Conservation (phyloP, 2,888 invertebrate genomes). For the Eledone cirrhosa region DNA sequence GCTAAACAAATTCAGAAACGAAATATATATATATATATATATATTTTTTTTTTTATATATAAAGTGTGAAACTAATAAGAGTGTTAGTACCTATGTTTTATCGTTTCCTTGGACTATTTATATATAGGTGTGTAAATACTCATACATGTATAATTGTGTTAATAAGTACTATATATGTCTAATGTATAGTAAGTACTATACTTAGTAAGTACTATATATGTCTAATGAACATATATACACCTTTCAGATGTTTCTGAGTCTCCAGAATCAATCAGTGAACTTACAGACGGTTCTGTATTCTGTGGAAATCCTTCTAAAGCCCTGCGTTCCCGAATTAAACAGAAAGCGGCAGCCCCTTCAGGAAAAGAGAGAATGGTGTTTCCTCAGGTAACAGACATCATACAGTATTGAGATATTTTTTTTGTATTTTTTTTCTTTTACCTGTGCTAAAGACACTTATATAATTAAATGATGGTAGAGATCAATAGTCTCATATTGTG, state of each 20-base stretch:
- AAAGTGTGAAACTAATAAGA: too few relatives aligned
- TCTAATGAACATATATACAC: too few relatives aligned
- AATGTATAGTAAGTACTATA: too few relatives aligned
- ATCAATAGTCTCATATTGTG: background rate
- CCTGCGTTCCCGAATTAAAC: constrained; percentile 52
- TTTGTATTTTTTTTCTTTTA: background rate
- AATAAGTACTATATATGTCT: too few relatives aligned
- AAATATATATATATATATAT: too few relatives aligned
- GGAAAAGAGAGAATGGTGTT: constrained; percentile 31
- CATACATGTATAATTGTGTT: too few relatives aligned
- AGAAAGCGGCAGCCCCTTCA: constrained; percentile 37
- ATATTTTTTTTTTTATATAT: too few relatives aligned
- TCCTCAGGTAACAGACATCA: constrained; percentile 30
- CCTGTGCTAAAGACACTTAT: background rate
- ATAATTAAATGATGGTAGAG: background rate
- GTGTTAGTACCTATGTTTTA: too few relatives aligned
- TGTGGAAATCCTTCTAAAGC: constrained; percentile 67
- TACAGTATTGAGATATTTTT: background rate
- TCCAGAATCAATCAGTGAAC: constrained; percentile 57
- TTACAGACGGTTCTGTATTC: constrained; percentile 62
- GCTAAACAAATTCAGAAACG: too few relatives aligned
- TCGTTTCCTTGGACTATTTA: too few relatives aligned
- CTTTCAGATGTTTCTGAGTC: constrained; percentile 36
- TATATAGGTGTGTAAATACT: too few relatives aligned
- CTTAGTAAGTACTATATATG: too few relatives aligned